Base-by-base conservation (phyloP, 2,888 invertebrate genomes). In the Timema cristinae region DNA sequence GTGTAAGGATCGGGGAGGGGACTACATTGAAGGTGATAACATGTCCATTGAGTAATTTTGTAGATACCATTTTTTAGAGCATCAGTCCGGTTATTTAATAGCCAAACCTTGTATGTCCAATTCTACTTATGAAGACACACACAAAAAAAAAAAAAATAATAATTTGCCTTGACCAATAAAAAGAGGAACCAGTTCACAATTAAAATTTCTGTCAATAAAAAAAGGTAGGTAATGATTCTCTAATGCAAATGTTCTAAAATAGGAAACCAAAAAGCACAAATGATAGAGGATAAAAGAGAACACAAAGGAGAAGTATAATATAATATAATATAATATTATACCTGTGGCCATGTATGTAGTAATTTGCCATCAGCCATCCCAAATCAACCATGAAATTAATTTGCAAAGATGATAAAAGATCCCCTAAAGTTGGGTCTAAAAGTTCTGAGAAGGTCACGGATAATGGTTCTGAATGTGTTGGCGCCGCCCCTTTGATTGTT, bases 351-450 rank as follows among this genome's bases (percentile, higher is more conserved):
- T 90, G 91, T 77, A 89, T 89, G 78, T 89, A 86, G 78, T 97
- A 97, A 78, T 96, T 94, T 0, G 93, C 90, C 71, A 95, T 84
- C 0, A 97, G 81, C 95, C 96, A 98, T 0, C 91, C 91, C 10
- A 94, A 85, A 77, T 97, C 95, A 56, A 96, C 91, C 92, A 97
- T 94, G 78, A 94, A 97, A 82, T 95, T 97, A 49, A 97, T 91
- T 83, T 97, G 94, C n/a, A 93, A 82, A 0, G 91, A 90, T 63
- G 87, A 86, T 76, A 89, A 89, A 7, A 95, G 82, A 72, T 89
- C 87, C 0, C 94, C 94, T 6, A 94, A 83, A 79, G 92, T 92
- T 8, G 85, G 85, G 78, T 94, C 93, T 6, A 94, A 81, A n/a
- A 94, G 85, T 82, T 94, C 94, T 80, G 87, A 87, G 77, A 93